phyloP scores from a whole-genome alignment of 2,797 vertebrate species.

The Poecilia velifera region DNA sequence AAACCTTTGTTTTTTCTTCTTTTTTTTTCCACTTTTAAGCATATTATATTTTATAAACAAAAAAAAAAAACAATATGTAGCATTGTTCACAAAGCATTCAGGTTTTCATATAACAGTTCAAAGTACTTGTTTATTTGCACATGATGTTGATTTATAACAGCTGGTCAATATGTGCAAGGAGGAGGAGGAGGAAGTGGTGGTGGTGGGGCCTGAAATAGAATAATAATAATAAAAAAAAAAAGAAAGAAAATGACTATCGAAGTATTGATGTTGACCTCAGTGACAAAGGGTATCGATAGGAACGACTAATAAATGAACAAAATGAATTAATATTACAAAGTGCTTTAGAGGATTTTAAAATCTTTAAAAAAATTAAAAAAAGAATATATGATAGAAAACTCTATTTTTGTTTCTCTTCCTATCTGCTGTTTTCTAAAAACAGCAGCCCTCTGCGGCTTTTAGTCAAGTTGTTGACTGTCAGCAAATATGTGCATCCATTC shows the following conservation, averaged over 20 bases:
- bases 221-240: background rate
- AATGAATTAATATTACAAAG: constrained; percentile 78
- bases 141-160: constrained; percentile 79
- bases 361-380: constrained; percentile 66
- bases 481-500: constrained; percentile 65
- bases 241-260: constrained; percentile 64
- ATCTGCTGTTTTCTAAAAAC: constrained; percentile 81
- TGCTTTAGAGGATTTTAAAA: constrained; percentile 81
- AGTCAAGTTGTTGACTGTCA: constrained; percentile 71
- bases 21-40: constrained; percentile 80
- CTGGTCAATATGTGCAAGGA: constrained; percentile 72
- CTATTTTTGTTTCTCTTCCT: constrained; percentile 81
- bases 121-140: constrained; percentile 83
- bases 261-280: constrained; percentile 78
- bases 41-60: constrained; percentile 80
- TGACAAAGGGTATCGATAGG: constrained; percentile 77
- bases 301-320: constrained; percentile 72
- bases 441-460: constrained; percentile 74
- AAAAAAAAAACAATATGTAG: constrained; percentile 84
- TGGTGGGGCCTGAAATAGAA: constrained; percentile 59
- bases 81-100: constrained; percentile 92
- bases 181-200: constrained; percentile 38
- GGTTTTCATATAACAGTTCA: constrained; percentile 84
- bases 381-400: constrained; percentile 73
- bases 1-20: constrained; percentile 70